Conservation (phyloP, 2,888 invertebrate species). For the Acleris holmiana region DNA sequence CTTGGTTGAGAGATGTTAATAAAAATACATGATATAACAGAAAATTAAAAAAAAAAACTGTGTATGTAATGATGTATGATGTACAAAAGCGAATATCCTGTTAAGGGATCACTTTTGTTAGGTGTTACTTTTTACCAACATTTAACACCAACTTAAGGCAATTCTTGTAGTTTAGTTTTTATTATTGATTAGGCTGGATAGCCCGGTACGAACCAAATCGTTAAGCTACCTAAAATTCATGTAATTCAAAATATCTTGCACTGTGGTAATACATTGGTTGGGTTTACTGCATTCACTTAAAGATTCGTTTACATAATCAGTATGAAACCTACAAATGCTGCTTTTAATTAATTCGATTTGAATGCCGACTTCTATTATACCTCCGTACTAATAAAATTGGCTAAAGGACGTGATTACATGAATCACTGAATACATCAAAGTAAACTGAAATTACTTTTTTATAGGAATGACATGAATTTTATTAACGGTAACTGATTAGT, state of each 20-base stretch:
- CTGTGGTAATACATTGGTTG: not conserved
- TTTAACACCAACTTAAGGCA: too few relatives aligned
- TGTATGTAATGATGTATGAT: too few relatives aligned
- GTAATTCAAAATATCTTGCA: not conserved
- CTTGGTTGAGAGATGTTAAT: too few relatives aligned
- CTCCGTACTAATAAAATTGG: not conserved
- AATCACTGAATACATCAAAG: not conserved
- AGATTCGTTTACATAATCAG: slow-evolving; percentile 21
- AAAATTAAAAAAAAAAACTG: too few relatives aligned
- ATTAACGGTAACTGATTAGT: too few relatives aligned
- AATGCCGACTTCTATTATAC: slow-evolving; percentile 9
- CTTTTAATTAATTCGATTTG: slow-evolving; percentile 24
- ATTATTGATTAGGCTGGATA: not conserved
- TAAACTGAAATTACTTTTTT: not conserved
- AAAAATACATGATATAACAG: too few relatives aligned
- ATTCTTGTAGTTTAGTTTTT: not conserved
- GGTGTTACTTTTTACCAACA: too few relatives aligned
- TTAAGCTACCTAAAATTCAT: not conserved
- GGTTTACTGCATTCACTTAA: slow-evolving; percentile 17
- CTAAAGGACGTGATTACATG: too few relatives aligned
- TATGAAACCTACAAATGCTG: slow-evolving; percentile 30
- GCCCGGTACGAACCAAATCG: not conserved
- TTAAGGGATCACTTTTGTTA: too few relatives aligned
- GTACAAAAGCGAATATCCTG: too few relatives aligned
- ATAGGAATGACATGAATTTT: too few relatives aligned